Percentiles rank a stretch among this genome's conserved stretches.
phyloP scores from a whole-genome alignment of 2,113 vertebrate species.

The Ceyx cyanopectus region DNA sequence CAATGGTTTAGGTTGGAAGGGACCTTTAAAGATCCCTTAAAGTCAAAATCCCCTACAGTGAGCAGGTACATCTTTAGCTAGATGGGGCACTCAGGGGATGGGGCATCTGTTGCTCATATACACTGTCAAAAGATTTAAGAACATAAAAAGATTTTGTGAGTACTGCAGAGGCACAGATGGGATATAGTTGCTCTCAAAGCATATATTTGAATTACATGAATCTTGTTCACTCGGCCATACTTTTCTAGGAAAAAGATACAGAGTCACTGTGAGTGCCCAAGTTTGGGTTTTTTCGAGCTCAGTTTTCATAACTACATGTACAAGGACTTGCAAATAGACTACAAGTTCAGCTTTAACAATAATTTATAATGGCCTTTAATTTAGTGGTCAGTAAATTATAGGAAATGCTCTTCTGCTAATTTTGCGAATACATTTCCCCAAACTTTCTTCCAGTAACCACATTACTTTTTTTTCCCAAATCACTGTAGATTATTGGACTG shows the following conservation, averaged over 20 bases:
- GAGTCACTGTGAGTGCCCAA: not conserved
- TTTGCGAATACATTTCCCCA: slow-evolving; percentile 13
- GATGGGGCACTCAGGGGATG: not conserved
- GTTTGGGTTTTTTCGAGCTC: not conserved
- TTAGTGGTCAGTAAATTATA: slow-evolving; percentile 32
- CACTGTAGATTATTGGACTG: not conserved
- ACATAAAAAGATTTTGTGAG: not conserved
- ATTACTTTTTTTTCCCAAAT: not conserved
- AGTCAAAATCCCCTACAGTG: not conserved
- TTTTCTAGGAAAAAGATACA: slow-evolving; percentile 19
- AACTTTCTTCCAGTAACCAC: not conserved
- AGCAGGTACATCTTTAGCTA: not conserved
- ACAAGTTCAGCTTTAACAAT: not conserved
- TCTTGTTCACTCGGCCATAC: not conserved
- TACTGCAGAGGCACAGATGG: not conserved
- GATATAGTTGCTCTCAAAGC: not conserved
- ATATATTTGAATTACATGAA: not conserved
- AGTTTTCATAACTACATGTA: not conserved
- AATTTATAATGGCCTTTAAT: not conserved
- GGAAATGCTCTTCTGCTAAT: slow-evolving; percentile 19
- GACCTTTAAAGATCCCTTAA: not conserved
- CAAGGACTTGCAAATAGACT: not conserved
- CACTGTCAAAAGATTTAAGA: not conserved
- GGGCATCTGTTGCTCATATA: not conserved
- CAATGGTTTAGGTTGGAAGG: not conserved